Percentiles rank a stretch among this genome's conserved stretches.
Evolutionary conservation across 2,113 vertebrate species (phyloP).

Genomic region (Riparia riparia): DNA sequence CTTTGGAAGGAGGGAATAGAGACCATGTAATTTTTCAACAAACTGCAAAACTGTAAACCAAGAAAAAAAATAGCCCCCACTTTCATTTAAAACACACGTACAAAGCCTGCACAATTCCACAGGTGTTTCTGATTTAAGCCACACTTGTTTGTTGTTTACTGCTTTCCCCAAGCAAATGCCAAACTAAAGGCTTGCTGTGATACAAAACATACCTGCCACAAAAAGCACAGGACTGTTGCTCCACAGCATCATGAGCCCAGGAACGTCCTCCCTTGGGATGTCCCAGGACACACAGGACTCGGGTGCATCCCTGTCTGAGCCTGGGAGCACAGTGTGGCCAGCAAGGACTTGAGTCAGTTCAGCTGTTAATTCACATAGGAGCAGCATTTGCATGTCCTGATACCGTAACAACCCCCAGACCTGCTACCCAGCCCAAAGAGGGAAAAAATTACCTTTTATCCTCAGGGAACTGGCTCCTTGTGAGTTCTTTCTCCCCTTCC

Average conservation of each 20-base stretch:
- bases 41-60: slow-evolving; percentile 46
- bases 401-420: fast-evolving
- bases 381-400: background rate
- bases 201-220: background rate
- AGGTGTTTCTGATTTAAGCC: slow-evolving; percentile 72
- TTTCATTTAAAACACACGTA: slow-evolving; percentile 49
- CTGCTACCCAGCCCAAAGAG: background rate
- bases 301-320: fast-evolving
- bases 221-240: background rate
- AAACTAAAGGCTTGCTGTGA: background rate
- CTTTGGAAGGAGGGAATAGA: slow-evolving; percentile 23
- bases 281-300: fast-evolving
- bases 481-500: background rate
- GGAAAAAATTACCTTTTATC: background rate
- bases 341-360: background rate
- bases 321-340: background rate
- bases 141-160: slow-evolving; percentile 65
- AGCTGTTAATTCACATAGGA: fast-evolving
- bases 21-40: slow-evolving; percentile 46
- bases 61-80: slow-evolving; percentile 1
- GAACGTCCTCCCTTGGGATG: background rate
- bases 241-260: background rate
- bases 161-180: background rate
- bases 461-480: background rate
- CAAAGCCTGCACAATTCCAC: slow-evolving; percentile 15